Base-by-base conservation (phyloP, 1,140 invertebrate genomes). In the Lasioglossum albipes region DNA sequence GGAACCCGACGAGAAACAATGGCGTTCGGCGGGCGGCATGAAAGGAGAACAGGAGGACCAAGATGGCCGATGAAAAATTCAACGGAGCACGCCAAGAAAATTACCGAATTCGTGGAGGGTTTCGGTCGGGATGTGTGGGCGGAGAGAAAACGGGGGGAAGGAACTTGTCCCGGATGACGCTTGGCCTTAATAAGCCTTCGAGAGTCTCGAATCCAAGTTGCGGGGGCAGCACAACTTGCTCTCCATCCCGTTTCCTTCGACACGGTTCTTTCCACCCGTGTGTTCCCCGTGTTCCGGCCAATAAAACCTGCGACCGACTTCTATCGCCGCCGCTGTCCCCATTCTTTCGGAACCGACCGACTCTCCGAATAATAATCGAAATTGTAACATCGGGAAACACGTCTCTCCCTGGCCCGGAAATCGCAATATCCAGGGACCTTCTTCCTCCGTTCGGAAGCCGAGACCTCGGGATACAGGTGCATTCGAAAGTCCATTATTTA, bases 171-270 rank as follows among this genome's bases (percentile, higher is more conserved):
- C 77, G 57, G 42, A 84, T 84, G 90, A 89, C 83, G 89, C 90
- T 91, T 91, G 90, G 89, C 90, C 91, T 90, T 91, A 92, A 92
- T 92, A 90, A 91, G 87, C 73, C 83, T 91, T 91, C 89, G 90
- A 91, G 89, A 87, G 77, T 87, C 67, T 78, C 75, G 79, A 82
- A 83, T 80, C 75, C 65, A 84, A 84, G 71, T 79, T 62, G 77
- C 79, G 54, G 54, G 18, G 70, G 36, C 36, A 36, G 36, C 36
- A 36, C 52, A 20, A 65, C 41, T 22, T 54, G 49, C 41, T 6
- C 16, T 4, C n/a, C 5, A 7, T n/a, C 7, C 52, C 16, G 13
- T 13, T 20, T 7, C 18, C 54, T 45, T 18, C 16, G 42, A 67
- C 66, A 45, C 27, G 66, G 10, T 67, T 6, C 41, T 52, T 27